Conservation (phyloP, 1,140 invertebrate species). For the Hyles euphorbiae region DNA sequence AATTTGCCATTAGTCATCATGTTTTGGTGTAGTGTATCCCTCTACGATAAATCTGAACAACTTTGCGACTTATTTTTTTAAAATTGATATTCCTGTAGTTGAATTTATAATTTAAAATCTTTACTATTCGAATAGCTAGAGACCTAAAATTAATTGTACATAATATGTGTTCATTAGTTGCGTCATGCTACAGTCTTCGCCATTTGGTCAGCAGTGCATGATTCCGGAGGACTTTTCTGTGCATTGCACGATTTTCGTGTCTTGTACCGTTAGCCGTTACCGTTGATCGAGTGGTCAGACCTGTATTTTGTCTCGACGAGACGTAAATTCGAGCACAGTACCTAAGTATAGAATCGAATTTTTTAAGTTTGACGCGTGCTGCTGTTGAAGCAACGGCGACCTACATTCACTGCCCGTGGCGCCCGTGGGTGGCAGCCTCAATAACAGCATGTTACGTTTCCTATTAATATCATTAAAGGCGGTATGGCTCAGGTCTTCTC, state of each 20-base stretch:
- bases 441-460: constrained; percentile 5
- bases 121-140: too few relatives aligned
- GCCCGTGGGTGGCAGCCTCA: constrained; percentile 11
- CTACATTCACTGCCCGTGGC: constrained; percentile 6
- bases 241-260: constrained; percentile 62
- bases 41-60: too few relatives aligned
- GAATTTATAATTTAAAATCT: too few relatives aligned
- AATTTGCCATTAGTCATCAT: too few relatives aligned
- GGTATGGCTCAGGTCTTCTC: background rate
- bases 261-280: constrained; percentile 64
- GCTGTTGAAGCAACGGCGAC: background rate
- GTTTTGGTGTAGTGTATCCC: too few relatives aligned
- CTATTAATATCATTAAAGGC: constrained; percentile 3
- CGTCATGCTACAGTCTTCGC: too few relatives aligned
- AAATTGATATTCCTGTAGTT: too few relatives aligned
- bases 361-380: constrained; percentile 9
- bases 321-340: constrained; percentile 53
- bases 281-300: constrained; percentile 66
- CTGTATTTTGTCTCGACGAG: constrained; percentile 58
- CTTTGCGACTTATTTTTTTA: too few relatives aligned
- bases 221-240: constrained; percentile 47
- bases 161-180: too few relatives aligned
- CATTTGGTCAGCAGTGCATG: constrained; percentile 7
- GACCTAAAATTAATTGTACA: too few relatives aligned
- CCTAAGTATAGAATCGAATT: constrained; percentile 12